Conservation (phyloP, 2,797 vertebrate genomes). For the Sphaeramia orbicularis region DNA sequence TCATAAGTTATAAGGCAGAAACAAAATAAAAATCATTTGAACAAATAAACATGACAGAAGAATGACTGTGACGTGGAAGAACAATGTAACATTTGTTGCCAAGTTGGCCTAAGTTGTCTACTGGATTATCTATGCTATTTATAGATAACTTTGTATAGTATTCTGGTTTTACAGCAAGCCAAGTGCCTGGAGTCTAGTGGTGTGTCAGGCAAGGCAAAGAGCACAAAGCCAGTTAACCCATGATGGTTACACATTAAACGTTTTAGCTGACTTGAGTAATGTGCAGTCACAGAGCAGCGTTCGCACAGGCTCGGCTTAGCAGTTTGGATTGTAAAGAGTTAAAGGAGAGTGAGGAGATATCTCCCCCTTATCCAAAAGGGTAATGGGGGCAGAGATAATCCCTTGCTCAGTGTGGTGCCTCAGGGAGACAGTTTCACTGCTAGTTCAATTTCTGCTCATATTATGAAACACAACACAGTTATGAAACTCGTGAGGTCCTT, state of each 20-base stretch:
- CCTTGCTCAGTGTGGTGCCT: constrained; percentile 58
- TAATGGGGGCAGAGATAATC: constrained; percentile 75
- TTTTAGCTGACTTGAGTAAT: constrained; percentile 12
- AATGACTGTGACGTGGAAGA: background rate
- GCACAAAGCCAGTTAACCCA: constrained; percentile 34
- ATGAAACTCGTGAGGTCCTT: constrained; percentile 61
- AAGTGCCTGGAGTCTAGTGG: background rate
- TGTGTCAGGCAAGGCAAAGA: constrained; percentile 20
- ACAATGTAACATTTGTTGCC: background rate
- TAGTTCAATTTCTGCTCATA: constrained; percentile 61
- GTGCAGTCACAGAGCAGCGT: constrained; percentile 18
- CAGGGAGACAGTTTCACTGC: constrained; percentile 61
- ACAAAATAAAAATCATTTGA: background rate
- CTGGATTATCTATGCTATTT: background rate
- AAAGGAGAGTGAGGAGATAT: constrained; percentile 56
- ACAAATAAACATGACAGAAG: background rate
- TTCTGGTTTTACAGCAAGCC: background rate
- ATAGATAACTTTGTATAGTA: background rate
- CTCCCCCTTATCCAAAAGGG: constrained; percentile 61
- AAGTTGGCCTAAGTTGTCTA: background rate
- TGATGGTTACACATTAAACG: constrained; percentile 19
- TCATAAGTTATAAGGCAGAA: background rate
- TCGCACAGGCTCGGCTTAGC: constrained; percentile 2
- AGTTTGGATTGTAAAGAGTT: constrained; percentile 42
- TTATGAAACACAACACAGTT: constrained; percentile 71